Evolutionary conservation across 1,140 invertebrate species (phyloP), one percentile per base, ranked within the genome.

Genomic region (Semibalanus balanoides): DNA sequence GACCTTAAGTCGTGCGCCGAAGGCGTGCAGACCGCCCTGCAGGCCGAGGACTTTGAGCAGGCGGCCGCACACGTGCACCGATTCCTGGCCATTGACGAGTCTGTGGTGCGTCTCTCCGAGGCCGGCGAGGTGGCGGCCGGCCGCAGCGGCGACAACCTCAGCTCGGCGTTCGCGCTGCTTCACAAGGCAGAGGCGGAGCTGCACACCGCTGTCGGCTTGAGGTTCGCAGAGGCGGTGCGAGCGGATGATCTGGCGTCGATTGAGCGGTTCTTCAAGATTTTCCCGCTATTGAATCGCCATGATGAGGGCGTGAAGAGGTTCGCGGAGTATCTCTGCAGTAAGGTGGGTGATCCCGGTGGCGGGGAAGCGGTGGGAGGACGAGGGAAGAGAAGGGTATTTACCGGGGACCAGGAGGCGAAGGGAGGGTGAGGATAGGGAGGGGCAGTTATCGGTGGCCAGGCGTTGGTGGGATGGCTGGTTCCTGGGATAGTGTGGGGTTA

Each of bases 241-340:
- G 89, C 89, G 73, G 91, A 95, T 82, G 96, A 99, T 85, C 87
- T 92, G 30, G 93, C 92, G 5, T 93, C 93, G 3, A 92, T 98
- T 28, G 96, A 99, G 82, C 84, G 96, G 78, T 96, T 98, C 84
- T 99, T 99, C 82, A 99, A 99, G 85, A 91, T 99, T 81, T 99
- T 99, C 85, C 97, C 97, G 1, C 86, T 99, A 30, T 86, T 99
- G 7, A 94, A 94, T 71, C 91, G 95, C 84, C 93, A 98, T 78
- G 88, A 92, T 72, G 93, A 95, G 81, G 97, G 97, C 0, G 87
- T 99, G 0, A 89, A 90, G 77, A 91, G 95, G 81, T 97, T 98
- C 83, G 93, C 94, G n/a, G 88, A 88, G 30, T 98, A 97, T 84
- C 86, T 99, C 3, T 92, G 92, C 80, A 86, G 89, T 14, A 93